Base-by-base conservation (phyloP, 2,888 invertebrate species). In the Callyntrura guangdongensis region DNA sequence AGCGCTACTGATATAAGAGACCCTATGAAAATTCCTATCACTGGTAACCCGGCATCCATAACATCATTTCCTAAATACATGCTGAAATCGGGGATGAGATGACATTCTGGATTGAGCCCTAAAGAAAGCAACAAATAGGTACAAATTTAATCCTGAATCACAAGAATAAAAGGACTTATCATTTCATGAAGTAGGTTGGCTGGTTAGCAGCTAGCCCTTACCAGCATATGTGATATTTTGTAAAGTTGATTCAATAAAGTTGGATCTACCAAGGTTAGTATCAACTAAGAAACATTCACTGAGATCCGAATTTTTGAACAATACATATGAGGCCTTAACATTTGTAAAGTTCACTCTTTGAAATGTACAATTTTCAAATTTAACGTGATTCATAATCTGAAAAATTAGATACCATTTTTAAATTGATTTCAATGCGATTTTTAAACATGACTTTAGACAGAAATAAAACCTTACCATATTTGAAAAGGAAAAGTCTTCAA, bases 361-460 rank as follows among this genome's bases (percentile, higher is more conserved):
- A 94, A 97, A 97, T 6, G 96, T 95, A 94, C 97, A 97, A 94
- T 97, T 97, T 93, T 95, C 95, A 95, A 97, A 97, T 90, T 96
- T 95, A 22, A 97, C 97, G 94, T 97, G 97, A 91, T 96, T 97
- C 94, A 97, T 93, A 85, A 94, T 92, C 93, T 93, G 87, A 17
- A 90, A 89, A 53, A 59, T 27, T 1, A 53, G 56, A 59, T n/a
- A n/a, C n/a, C 61, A 61, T 17, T 25, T 17, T 47, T 25, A 22
- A 12, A 12, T 25, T 45, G 14, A n/a, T n/a, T n/a, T n/a, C n/a
- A n/a, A 59, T n/a, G n/a, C n/a, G 20, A 61, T 17, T 25, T 17
- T 47, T 25, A 22, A 12, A 12, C n/a, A n/a, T n/a, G n/a, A n/a
- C n/a, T n/a, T 25, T 45, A 27, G 6, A 36, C 36, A 36, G 36